phyloP scores from a whole-genome alignment of 2,888 invertebrate species.

The Gisinianus flammeolus region DNA sequence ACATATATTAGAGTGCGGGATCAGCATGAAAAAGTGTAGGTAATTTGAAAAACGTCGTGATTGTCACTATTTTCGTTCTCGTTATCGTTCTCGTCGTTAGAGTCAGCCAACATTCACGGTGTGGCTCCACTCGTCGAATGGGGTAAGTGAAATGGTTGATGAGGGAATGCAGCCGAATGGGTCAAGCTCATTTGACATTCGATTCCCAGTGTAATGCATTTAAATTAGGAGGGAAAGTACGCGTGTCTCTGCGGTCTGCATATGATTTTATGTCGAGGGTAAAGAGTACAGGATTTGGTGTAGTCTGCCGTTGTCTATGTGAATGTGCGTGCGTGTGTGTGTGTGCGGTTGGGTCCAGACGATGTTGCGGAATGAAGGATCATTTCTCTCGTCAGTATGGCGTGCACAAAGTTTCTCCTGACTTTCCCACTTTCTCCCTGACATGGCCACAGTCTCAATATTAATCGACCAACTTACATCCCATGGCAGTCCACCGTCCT shows the following conservation, averaged over 20 bases:
- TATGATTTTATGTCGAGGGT: too few relatives aligned
- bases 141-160: neutral
- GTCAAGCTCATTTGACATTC: neutral
- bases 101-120: neutral
- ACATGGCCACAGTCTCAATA: conserved; percentile 5
- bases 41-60: neutral
- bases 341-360: neutral
- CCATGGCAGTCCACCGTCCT: neutral
- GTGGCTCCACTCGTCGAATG: neutral
- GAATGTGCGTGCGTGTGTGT: neutral
- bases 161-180: neutral
- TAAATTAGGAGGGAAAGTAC: neutral
- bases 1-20: neutral
- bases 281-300: too few relatives aligned
- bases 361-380: conserved; percentile 2
- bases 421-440: neutral
- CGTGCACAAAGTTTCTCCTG: neutral
- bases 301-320: too few relatives aligned
- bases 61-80: neutral
- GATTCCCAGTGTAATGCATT: neutral
- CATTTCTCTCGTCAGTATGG: neutral
- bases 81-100: neutral
- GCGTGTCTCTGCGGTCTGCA: too few relatives aligned
- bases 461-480: neutral
- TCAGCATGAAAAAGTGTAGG: neutral